phyloP scores from a whole-genome alignment of 1,140 invertebrate species.

The Conopomorpha cramerella region DNA sequence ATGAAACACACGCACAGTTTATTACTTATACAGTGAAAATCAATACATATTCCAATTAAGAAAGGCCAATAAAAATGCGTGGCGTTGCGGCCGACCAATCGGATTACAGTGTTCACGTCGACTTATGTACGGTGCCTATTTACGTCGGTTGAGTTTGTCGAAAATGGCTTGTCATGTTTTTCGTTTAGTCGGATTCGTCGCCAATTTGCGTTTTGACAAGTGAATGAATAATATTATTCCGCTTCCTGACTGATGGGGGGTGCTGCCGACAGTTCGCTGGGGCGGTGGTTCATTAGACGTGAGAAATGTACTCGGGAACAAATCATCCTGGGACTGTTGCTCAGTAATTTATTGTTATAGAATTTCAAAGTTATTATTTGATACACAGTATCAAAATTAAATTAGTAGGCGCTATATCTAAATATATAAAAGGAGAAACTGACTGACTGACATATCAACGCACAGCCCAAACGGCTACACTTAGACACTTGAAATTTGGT shows the following conservation, averaged over 20 bases:
- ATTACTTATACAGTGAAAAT: no score
- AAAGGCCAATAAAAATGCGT: slow-evolving; percentile 1
- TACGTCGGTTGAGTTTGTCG: no score
- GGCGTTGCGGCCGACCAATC: not conserved
- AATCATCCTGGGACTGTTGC: not conserved
- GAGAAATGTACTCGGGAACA: not conserved
- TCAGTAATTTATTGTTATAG: not conserved
- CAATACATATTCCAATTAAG: slow-evolving; percentile 1
- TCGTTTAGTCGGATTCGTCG: slow-evolving; percentile 17
- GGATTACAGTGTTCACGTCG: no score
- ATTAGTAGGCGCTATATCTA: no score
- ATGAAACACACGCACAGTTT: no score
- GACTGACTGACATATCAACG: no score
- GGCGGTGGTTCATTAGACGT: slow-evolving; percentile 14
- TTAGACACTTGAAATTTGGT: no score
- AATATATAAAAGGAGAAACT: no score
- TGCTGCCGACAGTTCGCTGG: slow-evolving; percentile 15
- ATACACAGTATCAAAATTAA: not conserved
- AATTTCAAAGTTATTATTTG: not conserved
- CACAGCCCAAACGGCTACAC: no score
- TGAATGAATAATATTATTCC: slow-evolving; percentile 36
- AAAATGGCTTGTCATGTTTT: slow-evolving; percentile 6
- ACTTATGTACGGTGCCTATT: no score
- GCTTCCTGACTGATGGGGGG: slow-evolving; percentile 13
- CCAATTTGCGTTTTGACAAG: slow-evolving; percentile 33